Percentiles rank a stretch among this genome's conserved stretches.
phyloP scores from a whole-genome alignment of 2,113 vertebrate genomes.

The Nothobranchius kuhntae region DNA sequence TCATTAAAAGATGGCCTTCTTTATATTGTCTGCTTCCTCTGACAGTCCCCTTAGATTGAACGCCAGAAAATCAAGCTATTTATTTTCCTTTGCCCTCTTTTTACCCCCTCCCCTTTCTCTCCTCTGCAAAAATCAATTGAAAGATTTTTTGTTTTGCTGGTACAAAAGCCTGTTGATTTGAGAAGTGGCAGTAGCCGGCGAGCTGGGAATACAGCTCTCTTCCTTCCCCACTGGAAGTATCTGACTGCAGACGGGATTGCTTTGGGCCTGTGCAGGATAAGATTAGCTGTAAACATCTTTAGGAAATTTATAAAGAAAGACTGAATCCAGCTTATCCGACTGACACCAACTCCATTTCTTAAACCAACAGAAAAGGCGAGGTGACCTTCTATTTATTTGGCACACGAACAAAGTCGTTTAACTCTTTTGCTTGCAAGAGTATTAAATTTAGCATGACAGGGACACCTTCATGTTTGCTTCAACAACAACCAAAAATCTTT shows the following conservation, averaged over 20 bases:
- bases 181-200: conserved; percentile 24
- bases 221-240: conserved; percentile 11
- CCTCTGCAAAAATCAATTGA: conserved; percentile 66
- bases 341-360: conserved; percentile 29
- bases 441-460: conserved; percentile 80
- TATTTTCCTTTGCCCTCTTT: conserved; percentile 65
- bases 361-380: conserved; percentile 43
- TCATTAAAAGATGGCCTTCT: conserved; percentile 78
- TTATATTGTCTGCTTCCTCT: conserved; percentile 65
- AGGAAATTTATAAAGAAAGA: conserved; percentile 7
- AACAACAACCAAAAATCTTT: conserved; percentile 80
- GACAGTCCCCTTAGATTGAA: conserved; percentile 73
- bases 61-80: conserved; percentile 71
- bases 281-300: not conserved
- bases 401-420: conserved; percentile 73
- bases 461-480: conserved; percentile 82
- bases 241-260: not conserved
- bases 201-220: conserved; percentile 24
- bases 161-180: conserved; percentile 58
- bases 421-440: conserved; percentile 71
- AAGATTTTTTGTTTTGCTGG: conserved; percentile 49
- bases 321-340: conserved; percentile 8
- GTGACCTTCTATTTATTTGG: conserved; percentile 76
- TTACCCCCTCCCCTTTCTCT: not conserved
- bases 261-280: not conserved